Evolutionary conservation across 1,140 invertebrate species (phyloP).

Genomic region (Aporrectodea caliginosa): DNA sequence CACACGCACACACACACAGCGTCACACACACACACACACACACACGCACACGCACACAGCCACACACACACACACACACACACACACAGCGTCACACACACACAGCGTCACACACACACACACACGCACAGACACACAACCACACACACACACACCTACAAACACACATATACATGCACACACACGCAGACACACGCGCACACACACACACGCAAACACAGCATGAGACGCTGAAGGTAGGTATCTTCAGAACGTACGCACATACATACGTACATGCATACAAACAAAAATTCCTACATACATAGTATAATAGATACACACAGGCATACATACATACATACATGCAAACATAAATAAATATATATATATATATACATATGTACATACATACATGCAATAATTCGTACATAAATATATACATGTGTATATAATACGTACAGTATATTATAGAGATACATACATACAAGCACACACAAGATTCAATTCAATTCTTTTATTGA

Average conservation of each 20-base stretch:
- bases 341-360: neutral
- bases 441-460: too few relatives aligned
- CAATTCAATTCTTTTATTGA: too few relatives aligned
- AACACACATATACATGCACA: neutral
- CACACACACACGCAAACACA: neutral
- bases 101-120: neutral
- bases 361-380: too few relatives aligned
- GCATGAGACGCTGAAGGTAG: too few relatives aligned
- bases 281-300: neutral
- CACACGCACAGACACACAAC: neutral
- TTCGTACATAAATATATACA: too few relatives aligned
- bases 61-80: neutral
- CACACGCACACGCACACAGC: neutral
- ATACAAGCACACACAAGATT: too few relatives aligned
- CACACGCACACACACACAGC: neutral
- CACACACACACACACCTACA: neutral
- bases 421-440: too few relatives aligned
- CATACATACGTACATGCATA: neutral
- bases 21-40: neutral
- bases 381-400: too few relatives aligned
- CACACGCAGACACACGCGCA: neutral
- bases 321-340: neutral
- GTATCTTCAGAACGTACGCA: neutral
- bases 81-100: neutral
- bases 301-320: neutral